These are phyloP conservation scores for Helarctos malayanus DNA, from an alignment of 2,797 vertebrate genomes.

Conservation along the genomic window DNA sequence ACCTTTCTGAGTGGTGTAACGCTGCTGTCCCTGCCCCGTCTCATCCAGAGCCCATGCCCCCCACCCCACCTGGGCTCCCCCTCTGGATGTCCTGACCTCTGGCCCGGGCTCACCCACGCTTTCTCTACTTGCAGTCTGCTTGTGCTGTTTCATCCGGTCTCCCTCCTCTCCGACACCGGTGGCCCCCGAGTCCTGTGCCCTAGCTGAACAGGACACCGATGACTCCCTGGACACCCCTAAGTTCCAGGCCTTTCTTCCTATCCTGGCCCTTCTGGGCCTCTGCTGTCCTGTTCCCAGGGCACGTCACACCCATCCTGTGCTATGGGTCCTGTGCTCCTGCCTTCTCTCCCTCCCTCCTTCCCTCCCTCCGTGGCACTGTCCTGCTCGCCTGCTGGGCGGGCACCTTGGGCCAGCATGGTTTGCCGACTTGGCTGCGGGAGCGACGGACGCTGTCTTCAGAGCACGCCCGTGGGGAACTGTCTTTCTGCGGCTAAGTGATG, in stretches of 20 bases:
- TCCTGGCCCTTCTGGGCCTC: not conserved
- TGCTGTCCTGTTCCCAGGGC: not conserved
- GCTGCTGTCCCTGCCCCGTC: accelerated
- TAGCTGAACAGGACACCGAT: accelerated
- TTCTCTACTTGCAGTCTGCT: not conserved
- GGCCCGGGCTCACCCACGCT: accelerated
- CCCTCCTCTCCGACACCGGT: accelerated
- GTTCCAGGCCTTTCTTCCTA: accelerated
- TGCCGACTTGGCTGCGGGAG: not conserved
- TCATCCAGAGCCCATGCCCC: accelerated
- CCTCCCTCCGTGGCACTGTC: accelerated
- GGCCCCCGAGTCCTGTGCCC: too few species aligned
- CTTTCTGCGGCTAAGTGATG: not conserved
- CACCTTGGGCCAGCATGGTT: accelerated
- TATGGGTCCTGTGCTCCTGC: accelerated
- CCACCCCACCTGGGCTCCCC: accelerated
- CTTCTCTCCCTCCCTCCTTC: too few species aligned
- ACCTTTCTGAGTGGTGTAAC: accelerated
- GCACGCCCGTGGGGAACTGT: accelerated
- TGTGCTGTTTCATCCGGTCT: accelerated
- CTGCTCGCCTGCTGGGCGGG: accelerated
- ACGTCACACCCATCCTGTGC: accelerated
- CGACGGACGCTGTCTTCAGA: not conserved
- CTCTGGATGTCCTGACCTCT: accelerated
- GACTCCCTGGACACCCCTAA: accelerated